Percentiles rank a stretch among this genome's conserved stretches.
phyloP scores from a whole-genome alignment of 2,113 vertebrate species.

The Gulo gulo region DNA sequence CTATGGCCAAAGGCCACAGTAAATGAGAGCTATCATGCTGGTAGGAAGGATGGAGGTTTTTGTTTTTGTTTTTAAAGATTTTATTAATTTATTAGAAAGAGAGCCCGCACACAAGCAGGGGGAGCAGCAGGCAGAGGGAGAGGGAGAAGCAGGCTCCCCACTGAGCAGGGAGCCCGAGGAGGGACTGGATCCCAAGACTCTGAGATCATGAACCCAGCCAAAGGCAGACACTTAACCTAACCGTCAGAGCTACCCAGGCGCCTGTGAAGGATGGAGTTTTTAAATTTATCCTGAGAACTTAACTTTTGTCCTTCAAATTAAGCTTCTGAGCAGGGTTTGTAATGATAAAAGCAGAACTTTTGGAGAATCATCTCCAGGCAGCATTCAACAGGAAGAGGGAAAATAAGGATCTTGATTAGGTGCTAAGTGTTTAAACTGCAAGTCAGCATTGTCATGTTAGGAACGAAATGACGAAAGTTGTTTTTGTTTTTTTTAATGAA shows the following conservation, averaged over 20 bases:
- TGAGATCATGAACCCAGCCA: no score
- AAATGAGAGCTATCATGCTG: not conserved
- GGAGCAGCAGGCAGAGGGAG: no score
- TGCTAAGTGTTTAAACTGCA: not conserved
- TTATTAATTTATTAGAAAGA: no score
- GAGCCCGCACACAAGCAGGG: no score
- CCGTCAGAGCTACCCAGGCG: no score
- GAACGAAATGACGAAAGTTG: not conserved
- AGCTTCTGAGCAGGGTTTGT: not conserved
- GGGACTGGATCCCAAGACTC: no score
- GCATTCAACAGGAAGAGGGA: not conserved
- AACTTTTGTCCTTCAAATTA: not conserved
- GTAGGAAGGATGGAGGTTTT: not conserved
- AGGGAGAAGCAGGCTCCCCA: no score
- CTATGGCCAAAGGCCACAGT: not conserved
- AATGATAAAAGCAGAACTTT: not conserved
- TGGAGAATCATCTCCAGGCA: not conserved
- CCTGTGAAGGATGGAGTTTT: not conserved
- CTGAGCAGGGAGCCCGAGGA: no score
- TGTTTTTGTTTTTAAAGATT: no score
- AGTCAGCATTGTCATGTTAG: not conserved
- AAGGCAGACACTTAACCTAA: no score
- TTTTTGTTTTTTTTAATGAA: not conserved
- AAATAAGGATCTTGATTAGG: not conserved
- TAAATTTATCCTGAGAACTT: not conserved